These are phyloP conservation scores for Catostomus latipinnis DNA, from an alignment of 2,797 vertebrate genomes.

Conservation along the genomic window DNA sequence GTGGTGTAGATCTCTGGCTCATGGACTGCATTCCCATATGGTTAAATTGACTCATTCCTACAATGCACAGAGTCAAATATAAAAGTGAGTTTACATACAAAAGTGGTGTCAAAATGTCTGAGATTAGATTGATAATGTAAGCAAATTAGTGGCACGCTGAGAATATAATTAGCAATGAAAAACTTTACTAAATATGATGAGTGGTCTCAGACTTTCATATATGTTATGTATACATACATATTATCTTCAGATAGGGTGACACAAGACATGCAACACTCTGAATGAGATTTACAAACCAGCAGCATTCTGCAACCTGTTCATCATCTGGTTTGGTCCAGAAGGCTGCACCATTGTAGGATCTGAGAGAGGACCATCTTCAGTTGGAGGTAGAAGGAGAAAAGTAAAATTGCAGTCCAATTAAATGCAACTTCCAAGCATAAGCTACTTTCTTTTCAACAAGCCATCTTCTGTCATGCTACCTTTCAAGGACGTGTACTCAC, in stretches of 20 bases:
- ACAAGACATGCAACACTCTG: background rate
- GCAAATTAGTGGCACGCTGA: too few species aligned
- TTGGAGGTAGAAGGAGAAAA: slow-evolving; percentile 19
- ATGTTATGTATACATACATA: too few species aligned
- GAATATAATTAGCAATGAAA: too few species aligned
- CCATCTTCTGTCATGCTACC: background rate
- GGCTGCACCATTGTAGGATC: slow-evolving; percentile 89
- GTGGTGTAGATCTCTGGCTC: slow-evolving; percentile 90
- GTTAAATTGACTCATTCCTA: slow-evolving; percentile 93
- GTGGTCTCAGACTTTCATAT: too few species aligned
- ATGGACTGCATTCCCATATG: slow-evolving; percentile 88
- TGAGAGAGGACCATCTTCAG: slow-evolving; percentile 83
- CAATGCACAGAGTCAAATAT: background rate
- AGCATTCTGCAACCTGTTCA: slow-evolving; percentile 86
- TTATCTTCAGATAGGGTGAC: background rate
- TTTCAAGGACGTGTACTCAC: slow-evolving; percentile 80
- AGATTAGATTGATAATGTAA: too few species aligned
- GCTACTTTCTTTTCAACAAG: background rate
- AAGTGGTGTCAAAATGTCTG: too few species aligned
- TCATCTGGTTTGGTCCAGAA: slow-evolving; percentile 90
- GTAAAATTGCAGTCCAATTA: background rate
- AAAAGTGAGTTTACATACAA: too few species aligned
- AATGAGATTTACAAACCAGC: slow-evolving; percentile 66
- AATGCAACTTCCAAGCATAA: background rate
- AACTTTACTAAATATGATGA: too few species aligned